A percentile compares a stretch with the other conserved stretches of the same genome.
These are phyloP conservation scores for Phyllotis vaccarum DNA, from an alignment of 2,797 vertebrate species.

Conservation along the genomic window DNA sequence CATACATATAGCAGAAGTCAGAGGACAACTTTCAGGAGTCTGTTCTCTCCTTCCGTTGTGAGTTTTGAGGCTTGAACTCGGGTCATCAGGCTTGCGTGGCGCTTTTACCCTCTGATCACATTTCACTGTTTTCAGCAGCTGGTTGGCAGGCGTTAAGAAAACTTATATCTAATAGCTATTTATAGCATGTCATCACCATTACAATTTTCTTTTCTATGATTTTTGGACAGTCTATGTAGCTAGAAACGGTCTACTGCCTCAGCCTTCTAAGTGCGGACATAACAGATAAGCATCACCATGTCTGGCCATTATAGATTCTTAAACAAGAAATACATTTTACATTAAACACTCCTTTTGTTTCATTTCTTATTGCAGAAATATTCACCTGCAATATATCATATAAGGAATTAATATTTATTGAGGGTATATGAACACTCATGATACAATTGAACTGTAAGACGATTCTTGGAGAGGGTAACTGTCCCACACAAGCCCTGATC, in stretches of 20 bases:
- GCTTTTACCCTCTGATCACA: not conserved
- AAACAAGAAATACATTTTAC: constrained; percentile 36
- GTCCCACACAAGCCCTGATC: no score
- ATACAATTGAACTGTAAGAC: no score
- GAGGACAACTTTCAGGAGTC: not conserved
- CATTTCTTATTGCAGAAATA: no score
- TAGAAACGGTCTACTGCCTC: not conserved
- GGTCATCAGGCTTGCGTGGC: not conserved
- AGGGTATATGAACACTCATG: no score
- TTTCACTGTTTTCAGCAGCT: not conserved
- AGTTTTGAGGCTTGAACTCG: not conserved
- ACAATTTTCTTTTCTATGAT: not conserved
- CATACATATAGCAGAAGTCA: no score
- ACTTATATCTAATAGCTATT: not conserved
- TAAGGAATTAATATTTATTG: no score
- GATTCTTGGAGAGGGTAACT: no score
- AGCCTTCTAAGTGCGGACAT: not conserved
- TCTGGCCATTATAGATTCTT: constrained; percentile 3
- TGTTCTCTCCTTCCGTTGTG: no score
- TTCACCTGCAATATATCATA: no score
- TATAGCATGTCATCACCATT: not conserved
- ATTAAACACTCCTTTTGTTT: not conserved
- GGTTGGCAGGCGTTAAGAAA: not conserved
- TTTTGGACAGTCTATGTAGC: not conserved
- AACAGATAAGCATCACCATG: not conserved